Conservation (phyloP, 2,888 invertebrate genomes). For the Odontothrips loti region DNA sequence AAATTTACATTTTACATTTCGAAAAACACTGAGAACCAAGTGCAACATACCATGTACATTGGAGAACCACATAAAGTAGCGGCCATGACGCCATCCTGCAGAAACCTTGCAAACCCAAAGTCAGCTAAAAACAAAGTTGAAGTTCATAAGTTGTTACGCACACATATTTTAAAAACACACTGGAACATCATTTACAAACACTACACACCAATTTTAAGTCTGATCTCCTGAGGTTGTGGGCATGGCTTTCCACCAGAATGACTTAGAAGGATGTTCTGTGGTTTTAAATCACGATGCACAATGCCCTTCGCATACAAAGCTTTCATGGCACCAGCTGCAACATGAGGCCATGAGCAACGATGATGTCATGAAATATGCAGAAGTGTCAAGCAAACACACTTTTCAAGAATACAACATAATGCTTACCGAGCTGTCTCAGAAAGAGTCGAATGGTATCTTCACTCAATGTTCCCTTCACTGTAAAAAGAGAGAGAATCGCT, state of each 20-base stretch:
- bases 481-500: conserved; percentile 40
- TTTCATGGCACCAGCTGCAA: conserved; percentile 89
- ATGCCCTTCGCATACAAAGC: conserved; percentile 96
- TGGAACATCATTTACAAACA: neutral
- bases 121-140: conserved; percentile 65
- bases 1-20: neutral
- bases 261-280: conserved; percentile 96
- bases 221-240: conserved; percentile 78
- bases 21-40: conserved; percentile 26
- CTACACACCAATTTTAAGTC: conserved; percentile 83
- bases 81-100: conserved; percentile 99
- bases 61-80: conserved; percentile 99
- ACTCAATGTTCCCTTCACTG: conserved; percentile 87
- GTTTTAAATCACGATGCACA: conserved; percentile 97
- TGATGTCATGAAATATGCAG: conserved; percentile 29
- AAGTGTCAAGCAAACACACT: conserved; percentile 29
- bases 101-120: conserved; percentile 97
- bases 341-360: conserved; percentile 29
- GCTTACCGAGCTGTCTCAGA: conserved; percentile 80
- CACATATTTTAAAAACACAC: neutral
- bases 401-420: conserved; percentile 27
- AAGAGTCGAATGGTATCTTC: conserved; percentile 96
- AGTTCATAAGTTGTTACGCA: neutral
- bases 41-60: conserved; percentile 90
- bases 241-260: conserved; percentile 65